A percentile compares a stretch with the other conserved stretches of the same genome.
Evolutionary conservation across 1,140 invertebrate species (phyloP).

Genomic region (Galendromus occidentalis): DNA sequence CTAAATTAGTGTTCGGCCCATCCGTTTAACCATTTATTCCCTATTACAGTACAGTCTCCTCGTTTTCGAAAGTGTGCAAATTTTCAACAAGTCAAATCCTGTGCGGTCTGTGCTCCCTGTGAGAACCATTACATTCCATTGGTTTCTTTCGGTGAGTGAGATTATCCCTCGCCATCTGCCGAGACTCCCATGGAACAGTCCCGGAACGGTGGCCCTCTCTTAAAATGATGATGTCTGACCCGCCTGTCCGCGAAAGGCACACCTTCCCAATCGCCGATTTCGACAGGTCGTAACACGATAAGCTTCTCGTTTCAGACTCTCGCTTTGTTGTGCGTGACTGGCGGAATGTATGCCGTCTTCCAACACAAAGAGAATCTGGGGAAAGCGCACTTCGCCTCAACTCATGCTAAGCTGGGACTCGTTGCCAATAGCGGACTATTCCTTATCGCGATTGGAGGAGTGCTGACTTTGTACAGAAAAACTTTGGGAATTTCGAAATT

Average conservation of each 20-base stretch:
- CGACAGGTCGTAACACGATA: too few relatives aligned
- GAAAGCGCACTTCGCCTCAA: neutral
- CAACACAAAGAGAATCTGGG: neutral
- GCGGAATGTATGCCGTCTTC: neutral
- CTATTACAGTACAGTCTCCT: neutral
- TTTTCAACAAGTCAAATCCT: conserved; percentile 8
- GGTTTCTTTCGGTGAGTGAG: neutral
- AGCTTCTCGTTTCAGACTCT: neutral
- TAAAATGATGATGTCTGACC: too few relatives aligned
- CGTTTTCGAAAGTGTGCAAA: neutral
- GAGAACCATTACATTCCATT: neutral
- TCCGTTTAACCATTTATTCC: neutral
- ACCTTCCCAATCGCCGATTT: too few relatives aligned
- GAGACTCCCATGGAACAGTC: too few relatives aligned
- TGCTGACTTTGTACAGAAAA: neutral
- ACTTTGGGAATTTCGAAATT: neutral
- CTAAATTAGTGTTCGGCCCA: too few relatives aligned
- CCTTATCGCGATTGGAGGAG: neutral
- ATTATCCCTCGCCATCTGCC: too few relatives aligned
- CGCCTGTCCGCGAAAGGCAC: too few relatives aligned
- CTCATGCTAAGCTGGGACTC: neutral
- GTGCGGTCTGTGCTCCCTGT: neutral
- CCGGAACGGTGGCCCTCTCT: too few relatives aligned
- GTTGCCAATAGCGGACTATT: neutral
- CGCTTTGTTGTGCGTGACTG: neutral